Conservation (phyloP, 2,888 invertebrate genomes). For the Enoplolaimus lenunculus region DNA sequence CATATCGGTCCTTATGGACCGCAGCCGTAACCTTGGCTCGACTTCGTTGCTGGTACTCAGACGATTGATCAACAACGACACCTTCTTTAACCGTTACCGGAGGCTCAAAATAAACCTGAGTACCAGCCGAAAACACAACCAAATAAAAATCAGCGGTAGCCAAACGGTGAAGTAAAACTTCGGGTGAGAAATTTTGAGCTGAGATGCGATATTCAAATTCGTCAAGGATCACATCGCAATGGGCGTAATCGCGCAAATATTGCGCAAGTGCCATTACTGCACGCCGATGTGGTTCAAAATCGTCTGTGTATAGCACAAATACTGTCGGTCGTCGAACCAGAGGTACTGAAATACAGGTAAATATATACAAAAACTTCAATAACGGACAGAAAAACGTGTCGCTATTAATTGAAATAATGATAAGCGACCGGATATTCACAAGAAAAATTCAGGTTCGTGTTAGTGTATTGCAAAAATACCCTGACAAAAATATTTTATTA, state of each 20-base stretch:
- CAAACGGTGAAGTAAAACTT: not conserved
- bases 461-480: too few species aligned
- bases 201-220: not conserved
- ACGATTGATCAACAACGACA: not conserved
- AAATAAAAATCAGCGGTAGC: slow-evolving; percentile 11
- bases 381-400: too few species aligned
- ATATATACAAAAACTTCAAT: too few species aligned
- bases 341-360: too few species aligned
- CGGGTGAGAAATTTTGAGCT: not conserved
- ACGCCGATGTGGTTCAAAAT: not conserved
- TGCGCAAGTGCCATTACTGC: not conserved
- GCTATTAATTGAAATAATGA: too few species aligned
- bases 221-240: slow-evolving; percentile 11
- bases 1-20: not conserved
- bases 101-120: not conserved
- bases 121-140: slow-evolving; percentile 4
- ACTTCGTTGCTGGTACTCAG: not conserved
- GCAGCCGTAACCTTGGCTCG: not conserved
- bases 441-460: too few species aligned
- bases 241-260: not conserved
- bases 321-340: not conserved
- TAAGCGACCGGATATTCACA: too few species aligned
- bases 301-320: slow-evolving; percentile 13
- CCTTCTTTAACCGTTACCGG: not conserved
- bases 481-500: too few species aligned